A percentile compares a stretch with the other conserved stretches of the same genome.
phyloP scores from a whole-genome alignment of 1,140 invertebrate species.

The Caenorhabditis briggsae region DNA sequence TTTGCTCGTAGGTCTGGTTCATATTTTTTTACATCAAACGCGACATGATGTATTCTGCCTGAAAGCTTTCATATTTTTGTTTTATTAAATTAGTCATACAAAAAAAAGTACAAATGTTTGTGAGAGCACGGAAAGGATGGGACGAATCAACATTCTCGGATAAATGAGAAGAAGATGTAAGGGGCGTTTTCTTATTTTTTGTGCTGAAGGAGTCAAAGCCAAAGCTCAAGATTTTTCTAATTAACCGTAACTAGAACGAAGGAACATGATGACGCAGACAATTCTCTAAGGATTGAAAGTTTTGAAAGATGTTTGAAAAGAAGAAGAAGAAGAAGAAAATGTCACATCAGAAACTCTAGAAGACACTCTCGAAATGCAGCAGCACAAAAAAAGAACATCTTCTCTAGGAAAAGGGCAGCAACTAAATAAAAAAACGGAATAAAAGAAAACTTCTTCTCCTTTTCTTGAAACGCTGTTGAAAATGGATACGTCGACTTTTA shows the following conservation, averaged over 20 bases:
- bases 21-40: constrained; percentile 10
- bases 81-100: constrained; percentile 14
- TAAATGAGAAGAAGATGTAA: constrained; percentile 46
- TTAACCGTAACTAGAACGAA: neutral
- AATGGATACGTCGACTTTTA: constrained; percentile 47
- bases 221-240: constrained; percentile 12
- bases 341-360: too few species aligned
- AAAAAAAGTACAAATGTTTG: constrained; percentile 45
- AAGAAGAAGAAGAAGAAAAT: neutral
- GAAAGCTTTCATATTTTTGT: constrained; percentile 22
- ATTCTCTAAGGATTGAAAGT: too few species aligned
- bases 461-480: constrained; percentile 33
- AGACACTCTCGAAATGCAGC: neutral
- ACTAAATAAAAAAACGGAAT: constrained; percentile 49
- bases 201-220: too few species aligned
- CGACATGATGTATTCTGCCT: neutral
- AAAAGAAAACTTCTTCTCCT: neutral
- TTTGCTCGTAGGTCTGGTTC: constrained; percentile 11
- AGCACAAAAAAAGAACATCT: neutral
- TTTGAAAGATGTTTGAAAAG: neutral
- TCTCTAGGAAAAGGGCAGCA: constrained; percentile 15
- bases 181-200: neutral
- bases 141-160: constrained; percentile 3
- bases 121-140: neutral
- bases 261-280: constrained; percentile 16